A percentile compares a stretch with the other conserved stretches of the same genome.
These are phyloP conservation scores for Ptychoptera albimana DNA, from an alignment of 2,888 invertebrate genomes.

Conservation along the genomic window DNA sequence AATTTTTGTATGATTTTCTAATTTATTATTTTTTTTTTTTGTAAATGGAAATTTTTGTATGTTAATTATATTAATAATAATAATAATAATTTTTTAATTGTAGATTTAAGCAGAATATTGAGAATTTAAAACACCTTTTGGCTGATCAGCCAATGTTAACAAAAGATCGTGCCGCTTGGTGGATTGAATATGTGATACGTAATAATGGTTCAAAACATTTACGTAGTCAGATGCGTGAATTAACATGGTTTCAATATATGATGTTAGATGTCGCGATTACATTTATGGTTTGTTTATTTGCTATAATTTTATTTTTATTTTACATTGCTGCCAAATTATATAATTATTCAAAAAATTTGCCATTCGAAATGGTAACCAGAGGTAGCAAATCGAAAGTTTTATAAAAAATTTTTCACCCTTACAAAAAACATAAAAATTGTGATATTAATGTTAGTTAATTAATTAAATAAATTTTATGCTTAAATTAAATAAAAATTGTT, in stretches of 20 bases:
- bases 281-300: slow-evolving; percentile 4
- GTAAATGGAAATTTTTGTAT: no score
- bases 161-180: slow-evolving; percentile 10
- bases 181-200: slow-evolving; percentile 8
- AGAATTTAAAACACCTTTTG: slow-evolving; percentile 11
- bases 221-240: slow-evolving; percentile 4
- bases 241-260: slow-evolving; percentile 15
- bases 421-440: neutral
- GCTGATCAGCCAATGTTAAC: slow-evolving; percentile 14
- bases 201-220: slow-evolving; percentile 6
- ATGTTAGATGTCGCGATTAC: slow-evolving; percentile 12
- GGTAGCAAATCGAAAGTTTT: slow-evolving; percentile 12
- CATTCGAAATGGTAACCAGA: slow-evolving; percentile 15
- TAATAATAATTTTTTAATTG: neutral
- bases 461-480: no score
- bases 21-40: no score
- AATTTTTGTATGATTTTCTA: no score
- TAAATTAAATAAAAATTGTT: no score
- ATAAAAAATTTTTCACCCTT: slow-evolving; percentile 6
- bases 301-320: slow-evolving; percentile 6
- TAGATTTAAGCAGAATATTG: slow-evolving; percentile 14
- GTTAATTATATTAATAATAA: neutral
- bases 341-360: slow-evolving; percentile 16
- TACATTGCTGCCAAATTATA: slow-evolving; percentile 9
- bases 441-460: no score